Percentiles rank a stretch among this genome's conserved stretches.
These are phyloP conservation scores for Siphamia tubifer DNA, from an alignment of 2,113 vertebrate species.

Conservation along the genomic window DNA sequence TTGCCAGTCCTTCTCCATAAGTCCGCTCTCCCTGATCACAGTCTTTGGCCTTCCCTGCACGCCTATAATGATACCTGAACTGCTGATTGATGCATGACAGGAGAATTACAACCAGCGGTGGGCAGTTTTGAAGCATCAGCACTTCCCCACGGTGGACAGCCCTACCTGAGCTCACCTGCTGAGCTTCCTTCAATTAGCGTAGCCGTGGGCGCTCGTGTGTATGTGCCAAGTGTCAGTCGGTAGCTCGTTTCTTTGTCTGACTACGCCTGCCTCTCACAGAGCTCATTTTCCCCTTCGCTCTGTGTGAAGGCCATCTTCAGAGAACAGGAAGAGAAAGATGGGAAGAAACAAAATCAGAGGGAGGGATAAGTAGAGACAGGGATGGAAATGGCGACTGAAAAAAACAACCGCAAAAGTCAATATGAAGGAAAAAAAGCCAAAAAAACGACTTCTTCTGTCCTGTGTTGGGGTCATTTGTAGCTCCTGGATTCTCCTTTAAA, in stretches of 20 bases:
- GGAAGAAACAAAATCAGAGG: constrained; percentile 27
- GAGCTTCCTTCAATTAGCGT: constrained; percentile 46
- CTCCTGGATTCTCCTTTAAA: constrained; percentile 27
- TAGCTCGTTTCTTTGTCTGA: constrained; percentile 26
- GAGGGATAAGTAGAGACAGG: not conserved
- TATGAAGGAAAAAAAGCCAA: not conserved
- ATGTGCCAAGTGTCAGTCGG: constrained; percentile 32
- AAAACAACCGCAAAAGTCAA: not conserved
- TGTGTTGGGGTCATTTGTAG: constrained; percentile 36
- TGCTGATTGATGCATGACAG: constrained; percentile 36
- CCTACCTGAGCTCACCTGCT: constrained; percentile 38
- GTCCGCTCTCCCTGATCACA: constrained; percentile 2
- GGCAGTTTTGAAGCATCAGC: constrained; percentile 55
- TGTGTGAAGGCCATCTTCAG: constrained; percentile 57
- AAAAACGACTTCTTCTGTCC: constrained; percentile 1
- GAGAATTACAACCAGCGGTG: not conserved
- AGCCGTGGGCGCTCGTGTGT: not conserved
- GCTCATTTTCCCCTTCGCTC: constrained; percentile 58
- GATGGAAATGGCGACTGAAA: not conserved
- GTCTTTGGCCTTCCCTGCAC: constrained; percentile 13
- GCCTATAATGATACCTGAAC: constrained; percentile 38
- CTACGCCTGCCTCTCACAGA: constrained; percentile 37
- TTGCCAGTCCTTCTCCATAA: not conserved
- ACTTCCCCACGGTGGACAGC: constrained; percentile 22
- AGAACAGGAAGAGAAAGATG: constrained; percentile 15